Percentiles rank a stretch among this genome's conserved stretches.
phyloP scores from a whole-genome alignment of 2,888 invertebrate species.

The Drosophila leonis region DNA sequence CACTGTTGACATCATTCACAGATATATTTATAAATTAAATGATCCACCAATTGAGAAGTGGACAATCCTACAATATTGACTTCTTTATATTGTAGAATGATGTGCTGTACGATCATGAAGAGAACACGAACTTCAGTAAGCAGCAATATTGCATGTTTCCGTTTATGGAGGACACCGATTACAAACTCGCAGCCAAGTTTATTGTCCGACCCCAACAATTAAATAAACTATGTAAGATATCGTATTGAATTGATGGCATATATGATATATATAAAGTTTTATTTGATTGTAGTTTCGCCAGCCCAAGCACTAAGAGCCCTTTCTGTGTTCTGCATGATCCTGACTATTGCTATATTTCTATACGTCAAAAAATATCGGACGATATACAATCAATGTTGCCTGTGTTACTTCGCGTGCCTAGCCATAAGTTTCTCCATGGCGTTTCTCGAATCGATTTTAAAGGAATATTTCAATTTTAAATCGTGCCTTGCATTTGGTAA shows the following conservation, averaged over 20 bases:
- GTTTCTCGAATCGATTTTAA: not conserved
- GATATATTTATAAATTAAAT: too few species aligned
- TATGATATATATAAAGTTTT: not conserved
- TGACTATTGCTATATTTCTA: constrained; percentile 86
- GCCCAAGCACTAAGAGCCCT: constrained; percentile 71
- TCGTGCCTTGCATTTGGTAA: not conserved
- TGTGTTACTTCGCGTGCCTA: constrained; percentile 20
- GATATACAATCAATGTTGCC: constrained; percentile 5
- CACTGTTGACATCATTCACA: too few species aligned
- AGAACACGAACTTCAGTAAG: not conserved
- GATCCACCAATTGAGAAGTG: too few species aligned
- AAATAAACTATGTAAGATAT: not conserved
- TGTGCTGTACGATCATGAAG: not conserved
- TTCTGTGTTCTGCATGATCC: constrained; percentile 89
- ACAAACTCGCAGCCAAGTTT: not conserved
- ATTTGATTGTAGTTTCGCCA: not conserved
- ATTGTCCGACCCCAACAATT: not conserved
- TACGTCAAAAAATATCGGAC: constrained; percentile 16
- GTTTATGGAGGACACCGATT: not conserved
- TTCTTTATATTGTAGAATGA: too few species aligned
- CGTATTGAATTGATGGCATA: too few species aligned
- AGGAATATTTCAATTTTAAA: not conserved
- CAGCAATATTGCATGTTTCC: constrained; percentile 18
- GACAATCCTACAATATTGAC: too few species aligned
- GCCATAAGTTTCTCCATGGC: constrained; percentile 5